A percentile compares a stretch with the other conserved stretches of the same genome.
Evolutionary conservation across 2,113 vertebrate species (phyloP).

Genomic region (Sebastes schlegelii): DNA sequence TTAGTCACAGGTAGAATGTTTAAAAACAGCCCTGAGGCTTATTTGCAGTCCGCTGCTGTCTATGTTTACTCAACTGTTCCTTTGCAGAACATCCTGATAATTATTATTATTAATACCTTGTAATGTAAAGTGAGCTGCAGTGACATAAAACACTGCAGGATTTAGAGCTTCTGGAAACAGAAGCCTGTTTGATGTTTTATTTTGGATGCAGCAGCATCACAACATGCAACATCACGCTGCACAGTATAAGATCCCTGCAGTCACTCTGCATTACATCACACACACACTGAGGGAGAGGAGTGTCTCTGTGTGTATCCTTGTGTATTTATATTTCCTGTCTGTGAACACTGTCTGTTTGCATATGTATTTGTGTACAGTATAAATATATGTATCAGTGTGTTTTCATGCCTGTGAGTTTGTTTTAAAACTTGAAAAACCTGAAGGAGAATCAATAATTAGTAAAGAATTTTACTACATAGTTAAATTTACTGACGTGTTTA

Average conservation of each 20-base stretch:
- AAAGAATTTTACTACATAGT: not conserved
- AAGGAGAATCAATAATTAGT: not conserved
- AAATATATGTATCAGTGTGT: not conserved
- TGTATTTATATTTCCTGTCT: not conserved
- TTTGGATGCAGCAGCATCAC: slow-evolving; percentile 17
- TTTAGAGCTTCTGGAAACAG: slow-evolving; percentile 17
- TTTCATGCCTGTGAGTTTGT: not conserved
- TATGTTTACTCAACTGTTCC: not conserved
- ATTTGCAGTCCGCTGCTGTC: not conserved
- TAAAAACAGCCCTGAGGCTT: not conserved
- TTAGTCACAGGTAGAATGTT: slow-evolving; percentile 2
- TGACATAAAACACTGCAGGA: not conserved
- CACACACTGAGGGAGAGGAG: not conserved
- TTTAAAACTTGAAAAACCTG: not conserved
- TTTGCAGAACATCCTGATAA: not conserved
- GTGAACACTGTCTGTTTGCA: not conserved
- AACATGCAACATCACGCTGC: slow-evolving; percentile 24
- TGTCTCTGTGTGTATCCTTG: not conserved
- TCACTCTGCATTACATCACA: slow-evolving; percentile 47
- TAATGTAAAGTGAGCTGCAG: not conserved
- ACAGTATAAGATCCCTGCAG: slow-evolving; percentile 40
- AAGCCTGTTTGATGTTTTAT: slow-evolving; percentile 11
- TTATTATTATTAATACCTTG: not conserved
- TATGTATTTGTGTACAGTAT: not conserved
- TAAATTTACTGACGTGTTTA: not conserved